A percentile compares a stretch with the other conserved stretches of the same genome.
Conservation (phyloP, 2,113 vertebrate genomes). For the Zosterops hypoxanthus region DNA sequence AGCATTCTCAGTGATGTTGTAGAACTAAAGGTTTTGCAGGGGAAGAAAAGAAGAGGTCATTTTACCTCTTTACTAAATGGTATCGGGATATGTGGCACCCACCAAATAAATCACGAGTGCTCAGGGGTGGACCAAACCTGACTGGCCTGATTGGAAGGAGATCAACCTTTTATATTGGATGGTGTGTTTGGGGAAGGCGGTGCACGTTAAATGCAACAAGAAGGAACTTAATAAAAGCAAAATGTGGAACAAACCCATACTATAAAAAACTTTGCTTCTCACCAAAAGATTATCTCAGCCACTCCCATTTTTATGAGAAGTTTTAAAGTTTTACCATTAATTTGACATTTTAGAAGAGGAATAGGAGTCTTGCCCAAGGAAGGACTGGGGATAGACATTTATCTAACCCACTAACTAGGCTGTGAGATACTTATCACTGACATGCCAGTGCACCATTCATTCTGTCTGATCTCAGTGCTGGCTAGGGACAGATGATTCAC, state of each 20-base stretch:
- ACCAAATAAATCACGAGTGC: not conserved
- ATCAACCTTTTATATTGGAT: not conserved
- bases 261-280: not conserved
- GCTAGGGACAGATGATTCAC: not conserved
- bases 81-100: not conserved
- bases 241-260: not conserved
- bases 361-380: not conserved
- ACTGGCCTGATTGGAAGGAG: not conserved
- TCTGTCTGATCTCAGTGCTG: not conserved
- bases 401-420: not conserved
- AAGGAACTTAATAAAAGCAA: not conserved
- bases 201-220: not conserved
- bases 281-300: not conserved
- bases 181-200: fast-evolving
- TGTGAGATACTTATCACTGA: not conserved
- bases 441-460: not conserved
- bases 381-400: not conserved
- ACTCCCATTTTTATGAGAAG: not conserved
- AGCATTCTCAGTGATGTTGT: not conserved
- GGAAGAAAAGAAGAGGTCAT: not conserved
- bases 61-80: not conserved
- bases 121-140: not conserved
- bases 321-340: not conserved
- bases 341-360: not conserved
- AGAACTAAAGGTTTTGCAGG: not conserved